phyloP scores from a whole-genome alignment of 1,140 invertebrate genomes.

The Procambarus virginalis region DNA sequence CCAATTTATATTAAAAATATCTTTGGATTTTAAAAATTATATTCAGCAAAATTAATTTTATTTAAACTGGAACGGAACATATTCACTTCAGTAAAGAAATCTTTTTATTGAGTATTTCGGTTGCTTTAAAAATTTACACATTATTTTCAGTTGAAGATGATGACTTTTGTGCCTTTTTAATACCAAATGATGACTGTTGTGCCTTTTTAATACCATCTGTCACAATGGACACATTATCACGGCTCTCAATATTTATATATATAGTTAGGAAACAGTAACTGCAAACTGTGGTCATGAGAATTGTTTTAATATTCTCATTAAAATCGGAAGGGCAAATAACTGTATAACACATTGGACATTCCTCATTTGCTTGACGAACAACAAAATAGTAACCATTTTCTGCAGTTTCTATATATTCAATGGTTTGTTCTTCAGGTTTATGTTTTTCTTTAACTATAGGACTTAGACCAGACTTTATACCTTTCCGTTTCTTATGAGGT shows the following conservation, averaged over 20 bases:
- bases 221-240: background rate
- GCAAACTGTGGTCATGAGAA: background rate
- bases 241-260: background rate
- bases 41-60: too few species aligned
- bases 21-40: too few species aligned
- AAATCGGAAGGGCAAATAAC: background rate
- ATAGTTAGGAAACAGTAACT: background rate
- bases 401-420: background rate
- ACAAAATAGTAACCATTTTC: background rate
- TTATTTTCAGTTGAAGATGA: background rate
- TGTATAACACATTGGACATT: slow-evolving; percentile 18
- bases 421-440: background rate
- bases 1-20: too few species aligned
- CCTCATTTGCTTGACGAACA: background rate
- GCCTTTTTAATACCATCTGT: background rate
- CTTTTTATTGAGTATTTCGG: background rate
- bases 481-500: background rate
- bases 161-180: too few species aligned
- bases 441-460: background rate
- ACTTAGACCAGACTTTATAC: background rate
- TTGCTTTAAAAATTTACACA: background rate
- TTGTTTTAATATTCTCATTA: background rate
- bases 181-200: too few species aligned
- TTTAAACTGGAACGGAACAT: too few species aligned
- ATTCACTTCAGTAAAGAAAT: too few species aligned